These are phyloP conservation scores for Fragum fragum DNA, from an alignment of 2,888 invertebrate genomes.

Conservation along the genomic window DNA sequence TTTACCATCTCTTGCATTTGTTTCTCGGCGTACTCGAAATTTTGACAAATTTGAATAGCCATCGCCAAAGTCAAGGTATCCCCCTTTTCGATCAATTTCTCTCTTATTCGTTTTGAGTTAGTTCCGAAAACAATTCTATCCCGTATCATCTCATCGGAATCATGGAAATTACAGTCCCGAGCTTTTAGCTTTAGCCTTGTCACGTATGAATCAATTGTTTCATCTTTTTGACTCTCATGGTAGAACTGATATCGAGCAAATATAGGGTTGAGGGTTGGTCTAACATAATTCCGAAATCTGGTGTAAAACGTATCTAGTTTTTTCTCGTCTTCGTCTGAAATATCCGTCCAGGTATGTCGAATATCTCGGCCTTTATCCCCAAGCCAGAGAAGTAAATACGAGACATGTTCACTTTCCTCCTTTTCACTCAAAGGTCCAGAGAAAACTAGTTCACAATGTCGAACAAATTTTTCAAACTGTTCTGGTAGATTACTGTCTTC, in stretches of 20 bases:
- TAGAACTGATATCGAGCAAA: constrained; percentile 32
- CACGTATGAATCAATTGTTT: constrained; percentile 8
- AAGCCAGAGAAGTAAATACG: constrained; percentile 25
- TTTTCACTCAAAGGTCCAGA: neutral
- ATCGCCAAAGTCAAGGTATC: neutral
- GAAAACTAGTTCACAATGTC: neutral
- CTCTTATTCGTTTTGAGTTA: neutral
- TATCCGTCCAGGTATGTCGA: constrained; percentile 30
- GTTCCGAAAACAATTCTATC: neutral
- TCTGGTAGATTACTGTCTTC: constrained; percentile 12
- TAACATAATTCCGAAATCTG: constrained; percentile 1
- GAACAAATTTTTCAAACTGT: neutral
- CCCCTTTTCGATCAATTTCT: neutral
- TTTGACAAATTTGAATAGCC: no score
- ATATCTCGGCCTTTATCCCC: constrained; percentile 37
- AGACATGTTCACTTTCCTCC: neutral
- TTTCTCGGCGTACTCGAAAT: no score
- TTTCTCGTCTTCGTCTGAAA: constrained; percentile 13
- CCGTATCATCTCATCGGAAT: neutral
- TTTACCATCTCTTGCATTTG: no score
- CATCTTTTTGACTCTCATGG: constrained; percentile 6
- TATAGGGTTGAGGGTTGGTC: constrained; percentile 12
- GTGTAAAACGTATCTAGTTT: constrained; percentile 16
- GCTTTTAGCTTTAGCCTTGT: constrained; percentile 8
- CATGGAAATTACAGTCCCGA: neutral